phyloP scores from a whole-genome alignment of 2,888 invertebrate genomes.

The Caprella mutica region DNA sequence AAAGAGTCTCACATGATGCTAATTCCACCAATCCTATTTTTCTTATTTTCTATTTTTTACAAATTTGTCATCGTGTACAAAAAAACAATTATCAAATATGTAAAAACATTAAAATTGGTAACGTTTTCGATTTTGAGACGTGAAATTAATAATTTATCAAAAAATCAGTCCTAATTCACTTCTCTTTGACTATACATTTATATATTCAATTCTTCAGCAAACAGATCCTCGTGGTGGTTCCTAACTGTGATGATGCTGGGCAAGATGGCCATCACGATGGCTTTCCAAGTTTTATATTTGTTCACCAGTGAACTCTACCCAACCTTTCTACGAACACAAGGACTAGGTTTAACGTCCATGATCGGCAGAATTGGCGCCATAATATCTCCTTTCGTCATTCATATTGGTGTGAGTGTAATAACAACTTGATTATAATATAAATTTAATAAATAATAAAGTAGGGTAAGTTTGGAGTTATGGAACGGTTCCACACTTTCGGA shows the following conservation, averaged over 20 bases:
- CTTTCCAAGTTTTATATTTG: conserved; percentile 66
- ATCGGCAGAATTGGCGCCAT: conserved; percentile 64
- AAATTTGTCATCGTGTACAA: not conserved
- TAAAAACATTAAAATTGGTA: not conserved
- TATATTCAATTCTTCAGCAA: not conserved
- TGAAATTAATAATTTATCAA: no score
- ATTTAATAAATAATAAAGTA: not conserved
- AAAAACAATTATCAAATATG: not conserved
- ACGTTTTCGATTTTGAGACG: no score
- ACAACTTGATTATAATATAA: not conserved
- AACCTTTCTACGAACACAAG: conserved; percentile 56
- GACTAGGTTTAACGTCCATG: conserved; percentile 62
- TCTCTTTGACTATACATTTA: not conserved
- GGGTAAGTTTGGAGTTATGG: no score
- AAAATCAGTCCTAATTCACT: no score
- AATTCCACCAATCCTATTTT: no score
- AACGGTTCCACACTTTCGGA: no score
- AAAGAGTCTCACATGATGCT: no score
- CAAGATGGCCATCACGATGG: conserved; percentile 65
- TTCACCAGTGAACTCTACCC: conserved; percentile 62
- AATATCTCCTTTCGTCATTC: conserved; percentile 56
- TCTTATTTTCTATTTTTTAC: not conserved
- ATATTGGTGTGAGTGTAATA: conserved; percentile 15
- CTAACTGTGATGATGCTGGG: conserved; percentile 63
- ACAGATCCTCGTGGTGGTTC: not conserved